Evolutionary conservation across 2,113 vertebrate species (phyloP).

Genomic region (Condylura cristata): DNA sequence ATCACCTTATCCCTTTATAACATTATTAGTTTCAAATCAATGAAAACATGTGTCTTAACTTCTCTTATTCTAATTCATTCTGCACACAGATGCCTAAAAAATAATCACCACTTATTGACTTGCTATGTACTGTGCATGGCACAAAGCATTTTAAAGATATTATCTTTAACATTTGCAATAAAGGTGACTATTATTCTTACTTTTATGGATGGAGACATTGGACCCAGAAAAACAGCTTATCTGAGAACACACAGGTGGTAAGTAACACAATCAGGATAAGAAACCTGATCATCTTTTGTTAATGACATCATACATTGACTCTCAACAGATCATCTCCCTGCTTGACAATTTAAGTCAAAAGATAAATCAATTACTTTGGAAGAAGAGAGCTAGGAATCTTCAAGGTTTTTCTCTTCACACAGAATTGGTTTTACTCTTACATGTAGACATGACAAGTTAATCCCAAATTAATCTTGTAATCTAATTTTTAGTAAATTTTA

Average conservation of each 20-base stretch:
- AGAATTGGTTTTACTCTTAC: background rate
- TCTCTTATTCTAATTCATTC: background rate
- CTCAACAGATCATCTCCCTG: background rate
- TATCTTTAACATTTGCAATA: background rate
- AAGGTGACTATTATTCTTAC: background rate
- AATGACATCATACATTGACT: background rate
- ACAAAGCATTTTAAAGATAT: conserved; percentile 17
- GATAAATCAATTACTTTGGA: background rate
- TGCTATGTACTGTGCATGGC: background rate
- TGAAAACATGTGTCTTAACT: background rate
- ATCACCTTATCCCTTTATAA: background rate
- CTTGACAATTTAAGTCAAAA: background rate
- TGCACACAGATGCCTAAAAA: background rate
- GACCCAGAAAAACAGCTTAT: background rate
- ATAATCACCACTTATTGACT: background rate
- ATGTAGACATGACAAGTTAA: conserved; percentile 1
- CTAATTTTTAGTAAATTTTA: background rate
- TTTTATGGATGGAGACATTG: background rate
- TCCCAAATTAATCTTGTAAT: background rate
- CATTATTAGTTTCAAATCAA: background rate
- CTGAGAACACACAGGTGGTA: background rate
- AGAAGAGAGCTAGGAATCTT: background rate
- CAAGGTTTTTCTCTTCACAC: background rate
- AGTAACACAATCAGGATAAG: background rate
- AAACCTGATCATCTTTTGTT: background rate